A percentile compares a stretch with the other conserved stretches of the same genome.
phyloP scores from a whole-genome alignment of 2,797 vertebrate species.

The Danio albolineatus region DNA sequence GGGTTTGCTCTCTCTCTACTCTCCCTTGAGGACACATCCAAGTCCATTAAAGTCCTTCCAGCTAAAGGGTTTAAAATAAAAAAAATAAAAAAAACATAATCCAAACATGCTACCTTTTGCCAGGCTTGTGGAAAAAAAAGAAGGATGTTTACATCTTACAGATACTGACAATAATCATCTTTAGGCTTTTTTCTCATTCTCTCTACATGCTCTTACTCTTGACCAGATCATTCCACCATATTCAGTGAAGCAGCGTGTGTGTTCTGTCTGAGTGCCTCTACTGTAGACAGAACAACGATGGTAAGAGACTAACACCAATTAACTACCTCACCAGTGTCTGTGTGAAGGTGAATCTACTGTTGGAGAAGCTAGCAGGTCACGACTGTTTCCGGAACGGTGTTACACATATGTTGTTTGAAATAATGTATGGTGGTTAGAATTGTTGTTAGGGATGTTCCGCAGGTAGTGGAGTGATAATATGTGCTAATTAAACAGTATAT shows the following conservation, averaged over 20 bases:
- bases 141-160: neutral
- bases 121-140: neutral
- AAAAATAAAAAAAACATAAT: constrained; percentile 8
- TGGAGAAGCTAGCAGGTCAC: too few relatives aligned
- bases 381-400: too few relatives aligned
- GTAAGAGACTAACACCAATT: constrained; percentile 2
- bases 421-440: too few relatives aligned
- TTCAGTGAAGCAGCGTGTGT: constrained; percentile 6
- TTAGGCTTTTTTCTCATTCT: neutral
- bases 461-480: too few relatives aligned
- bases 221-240: constrained; percentile 2
- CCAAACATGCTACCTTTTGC: neutral
- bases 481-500: too few relatives aligned
- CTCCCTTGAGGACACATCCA: constrained; percentile 45
- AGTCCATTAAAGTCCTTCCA: constrained; percentile 50
- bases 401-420: too few relatives aligned
- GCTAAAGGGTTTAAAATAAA: constrained; percentile 18
- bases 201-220: neutral
- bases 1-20: constrained; percentile 33
- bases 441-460: too few relatives aligned
- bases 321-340: neutral
- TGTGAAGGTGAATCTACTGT: neutral
- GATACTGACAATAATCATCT: neutral
- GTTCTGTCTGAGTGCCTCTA: constrained; percentile 2
- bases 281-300: neutral